Base-by-base conservation (phyloP, 1,140 invertebrate species). In the Lordiphosa mommai region DNA sequence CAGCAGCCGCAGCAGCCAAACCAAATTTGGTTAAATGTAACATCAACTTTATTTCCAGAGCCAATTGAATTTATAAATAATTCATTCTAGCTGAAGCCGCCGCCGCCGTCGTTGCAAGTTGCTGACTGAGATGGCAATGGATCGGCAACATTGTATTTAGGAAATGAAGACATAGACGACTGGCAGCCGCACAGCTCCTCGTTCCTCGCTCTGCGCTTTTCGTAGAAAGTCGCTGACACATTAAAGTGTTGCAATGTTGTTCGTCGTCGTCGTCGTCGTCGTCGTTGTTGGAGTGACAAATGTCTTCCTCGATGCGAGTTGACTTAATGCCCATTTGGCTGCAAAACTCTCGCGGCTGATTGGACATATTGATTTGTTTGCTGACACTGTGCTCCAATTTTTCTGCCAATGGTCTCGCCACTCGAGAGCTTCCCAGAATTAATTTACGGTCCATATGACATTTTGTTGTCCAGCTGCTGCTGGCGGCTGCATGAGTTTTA, bases 21-120 rank as follows among this genome's bases (percentile, higher is more conserved):
- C 77, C 77, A 69, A 84, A 82, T 82, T 84, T 82, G 77, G 77
- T 84, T 82, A 82, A 84, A 67, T 82, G 77, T 82, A 82, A 82
- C 77, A 82, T 69, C 77, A 72, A 82, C 76, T 74, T 80, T 38
- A 72, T 76, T 76, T 77, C 72, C 73, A 76, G 72, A 63, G 67
- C 49, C 72, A 72, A 72, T 61, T 77, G 55, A 65, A 73, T 74
- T 76, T 67, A 82, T 84, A 77, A 84, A 82, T 84, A 82, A 82
- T 85, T 84, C 72, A 82, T 82, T 69, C 60, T 58, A 57, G 65
- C 60, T 36, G 40, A 49, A 48, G 47, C 52, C 32, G 43, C 40
- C n/a, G n/a, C n/a, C n/a, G 56, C 56, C 52, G 34, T 43, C 33
- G 17, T 16, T 14, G 51, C 32, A 48, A 48, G 57, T 56, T 37